phyloP scores from a whole-genome alignment of 2,888 invertebrate genomes.

The Xestobium rufovillosum region DNA sequence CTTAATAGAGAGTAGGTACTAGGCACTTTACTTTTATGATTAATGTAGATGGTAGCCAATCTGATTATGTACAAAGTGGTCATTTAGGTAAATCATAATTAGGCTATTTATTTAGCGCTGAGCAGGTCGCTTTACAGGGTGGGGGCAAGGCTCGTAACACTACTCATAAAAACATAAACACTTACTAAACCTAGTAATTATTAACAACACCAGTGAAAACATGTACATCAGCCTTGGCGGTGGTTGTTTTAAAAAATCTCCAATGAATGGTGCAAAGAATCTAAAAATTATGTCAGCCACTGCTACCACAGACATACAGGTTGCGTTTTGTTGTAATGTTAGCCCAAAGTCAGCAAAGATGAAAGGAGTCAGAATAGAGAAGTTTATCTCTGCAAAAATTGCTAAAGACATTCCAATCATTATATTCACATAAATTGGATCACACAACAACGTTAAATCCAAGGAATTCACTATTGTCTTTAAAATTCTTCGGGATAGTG shows the following conservation, averaged over 20 bases:
- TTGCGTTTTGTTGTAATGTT: slow-evolving; percentile 52
- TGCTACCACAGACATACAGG: slow-evolving; percentile 54
- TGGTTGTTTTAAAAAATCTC: slow-evolving; percentile 54
- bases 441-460: slow-evolving; percentile 58
- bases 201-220: slow-evolving; percentile 51
- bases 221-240: slow-evolving; percentile 60
- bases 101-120: too few relatives aligned
- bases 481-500: slow-evolving; percentile 22
- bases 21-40: too few relatives aligned
- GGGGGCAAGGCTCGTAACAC: too few relatives aligned
- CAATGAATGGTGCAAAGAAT: slow-evolving; percentile 58
- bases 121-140: too few relatives aligned
- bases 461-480: slow-evolving; percentile 48
- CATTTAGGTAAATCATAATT: too few relatives aligned
- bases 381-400: slow-evolving; percentile 62
- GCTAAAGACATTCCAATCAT: slow-evolving; percentile 61
- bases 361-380: slow-evolving; percentile 58
- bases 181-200: slow-evolving; percentile 57
- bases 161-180: too few relatives aligned
- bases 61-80: too few relatives aligned
- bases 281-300: slow-evolving; percentile 50
- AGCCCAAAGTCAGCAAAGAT: slow-evolving; percentile 58
- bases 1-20: too few relatives aligned
- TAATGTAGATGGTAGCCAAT: too few relatives aligned
- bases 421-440: slow-evolving; percentile 60